phyloP scores from a whole-genome alignment of 2,888 invertebrate genomes.

The Lepidonotus clava region DNA sequence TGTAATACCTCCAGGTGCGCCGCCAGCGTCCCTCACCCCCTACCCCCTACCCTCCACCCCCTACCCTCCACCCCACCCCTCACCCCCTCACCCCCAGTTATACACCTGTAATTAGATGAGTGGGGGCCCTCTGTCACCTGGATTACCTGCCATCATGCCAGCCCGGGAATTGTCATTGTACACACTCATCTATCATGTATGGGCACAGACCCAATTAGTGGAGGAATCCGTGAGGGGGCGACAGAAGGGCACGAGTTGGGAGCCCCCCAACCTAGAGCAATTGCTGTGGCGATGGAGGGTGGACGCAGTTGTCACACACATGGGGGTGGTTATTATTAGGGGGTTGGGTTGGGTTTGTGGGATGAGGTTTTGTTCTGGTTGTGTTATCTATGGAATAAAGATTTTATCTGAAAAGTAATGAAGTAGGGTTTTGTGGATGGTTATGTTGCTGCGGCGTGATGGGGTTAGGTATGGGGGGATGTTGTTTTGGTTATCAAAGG shows the following conservation, averaged over 20 bases:
- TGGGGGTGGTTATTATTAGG: too few relatives aligned
- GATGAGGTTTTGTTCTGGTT: too few relatives aligned
- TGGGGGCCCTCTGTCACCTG: conserved; percentile 26
- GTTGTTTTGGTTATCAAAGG: too few relatives aligned
- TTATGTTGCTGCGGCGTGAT: too few relatives aligned
- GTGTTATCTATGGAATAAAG: too few relatives aligned
- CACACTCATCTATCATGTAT: conserved; percentile 21
- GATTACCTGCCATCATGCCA: conserved; percentile 45
- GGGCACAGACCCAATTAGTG: conserved; percentile 40
- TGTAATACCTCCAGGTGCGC: neutral
- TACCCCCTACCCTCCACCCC: neutral
- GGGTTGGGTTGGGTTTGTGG: neutral
- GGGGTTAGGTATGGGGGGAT: too few relatives aligned
- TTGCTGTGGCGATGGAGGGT: neutral
- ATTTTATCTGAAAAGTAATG: too few relatives aligned
- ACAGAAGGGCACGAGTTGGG: neutral
- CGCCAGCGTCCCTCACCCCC: neutral
- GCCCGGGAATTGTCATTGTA: conserved; percentile 43
- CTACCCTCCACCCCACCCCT: neutral
- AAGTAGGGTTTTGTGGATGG: too few relatives aligned
- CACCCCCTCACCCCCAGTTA: neutral
- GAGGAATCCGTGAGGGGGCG: neutral
- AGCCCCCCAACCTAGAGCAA: neutral
- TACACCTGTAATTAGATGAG: conserved; percentile 38
- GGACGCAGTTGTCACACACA: neutral